phyloP scores from a whole-genome alignment of 2,113 vertebrate genomes.

The Pedionomus torquatus region DNA sequence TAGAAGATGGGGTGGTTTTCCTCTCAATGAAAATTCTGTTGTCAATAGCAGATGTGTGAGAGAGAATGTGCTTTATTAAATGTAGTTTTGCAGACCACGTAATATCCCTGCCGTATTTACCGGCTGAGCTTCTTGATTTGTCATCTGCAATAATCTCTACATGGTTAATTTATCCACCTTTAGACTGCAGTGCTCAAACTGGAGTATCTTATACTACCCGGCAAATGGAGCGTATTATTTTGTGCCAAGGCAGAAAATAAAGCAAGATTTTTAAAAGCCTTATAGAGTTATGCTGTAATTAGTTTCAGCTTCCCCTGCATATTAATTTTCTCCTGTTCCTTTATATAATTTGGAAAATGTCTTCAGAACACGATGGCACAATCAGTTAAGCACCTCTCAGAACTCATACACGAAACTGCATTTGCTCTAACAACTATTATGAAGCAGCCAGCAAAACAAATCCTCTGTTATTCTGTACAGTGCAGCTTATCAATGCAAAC shows the following conservation, averaged over 20 bases:
- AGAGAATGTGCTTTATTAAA: not conserved
- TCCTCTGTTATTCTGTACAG: slow-evolving; percentile 60
- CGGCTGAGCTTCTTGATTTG: slow-evolving; percentile 56
- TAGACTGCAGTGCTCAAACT: slow-evolving; percentile 53
- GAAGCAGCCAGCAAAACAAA: slow-evolving; percentile 44
- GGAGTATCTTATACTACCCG: slow-evolving; percentile 47
- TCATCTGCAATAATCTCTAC: slow-evolving; percentile 61
- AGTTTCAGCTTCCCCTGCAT: slow-evolving; percentile 66
- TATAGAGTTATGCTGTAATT: slow-evolving; percentile 61
- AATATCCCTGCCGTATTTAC: slow-evolving; percentile 38
- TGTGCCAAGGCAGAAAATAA: slow-evolving; percentile 55
- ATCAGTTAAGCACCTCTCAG: slow-evolving; percentile 58
- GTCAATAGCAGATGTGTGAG: not conserved
- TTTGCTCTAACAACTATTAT: slow-evolving; percentile 53
- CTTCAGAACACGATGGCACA: slow-evolving; percentile 10
- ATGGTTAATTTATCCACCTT: slow-evolving; percentile 57
- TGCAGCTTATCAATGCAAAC: slow-evolving; percentile 77
- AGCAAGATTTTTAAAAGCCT: slow-evolving; percentile 62
- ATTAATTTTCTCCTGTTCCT: slow-evolving; percentile 66
- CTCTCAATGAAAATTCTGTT: not conserved
- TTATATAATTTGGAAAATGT: slow-evolving; percentile 65
- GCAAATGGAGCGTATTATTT: slow-evolving; percentile 42
- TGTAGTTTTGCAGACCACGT: slow-evolving; percentile 50
- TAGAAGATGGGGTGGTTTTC: not conserved
- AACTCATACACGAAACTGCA: slow-evolving; percentile 4